Conservation (phyloP, 2,797 vertebrate species). For the Pteropus rufus region DNA sequence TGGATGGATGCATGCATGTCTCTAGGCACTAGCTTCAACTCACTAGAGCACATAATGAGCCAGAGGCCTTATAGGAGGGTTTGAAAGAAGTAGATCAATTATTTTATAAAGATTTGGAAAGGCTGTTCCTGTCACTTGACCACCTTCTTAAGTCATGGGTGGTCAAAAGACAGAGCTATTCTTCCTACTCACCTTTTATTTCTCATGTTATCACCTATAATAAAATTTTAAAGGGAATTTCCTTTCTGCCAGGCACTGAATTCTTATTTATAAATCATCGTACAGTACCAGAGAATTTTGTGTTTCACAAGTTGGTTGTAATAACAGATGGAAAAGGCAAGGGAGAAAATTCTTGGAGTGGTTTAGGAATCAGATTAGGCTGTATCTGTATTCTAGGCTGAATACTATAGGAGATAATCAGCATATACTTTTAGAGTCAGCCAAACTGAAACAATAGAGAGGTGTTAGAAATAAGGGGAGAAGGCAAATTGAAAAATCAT, state of each 20-base stretch:
- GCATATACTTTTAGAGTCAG: not conserved
- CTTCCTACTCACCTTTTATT: constrained; percentile 16
- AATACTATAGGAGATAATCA: not conserved
- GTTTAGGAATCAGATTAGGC: not conserved
- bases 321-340: constrained; percentile 10
- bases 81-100: not conserved
- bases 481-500: not conserved
- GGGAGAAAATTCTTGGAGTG: not conserved
- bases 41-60: not conserved
- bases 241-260: constrained; percentile 23
- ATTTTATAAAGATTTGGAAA: constrained; percentile 39
- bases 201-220: constrained; percentile 64
- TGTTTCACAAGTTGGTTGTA: not conserved
- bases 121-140: not conserved
- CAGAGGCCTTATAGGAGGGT: not conserved
- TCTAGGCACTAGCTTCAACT: not conserved
- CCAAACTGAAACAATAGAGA: not conserved
- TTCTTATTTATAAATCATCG: constrained; percentile 48
- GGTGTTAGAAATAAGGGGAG: not conserved
- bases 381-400: not conserved
- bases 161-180: constrained; percentile 63
- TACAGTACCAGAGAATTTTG: not conserved
- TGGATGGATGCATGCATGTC: not conserved
- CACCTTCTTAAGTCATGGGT: constrained; percentile 56
- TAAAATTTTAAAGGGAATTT: constrained; percentile 65